Conservation (phyloP, 2,888 invertebrate genomes). For the Chaetoderma sp. region DNA sequence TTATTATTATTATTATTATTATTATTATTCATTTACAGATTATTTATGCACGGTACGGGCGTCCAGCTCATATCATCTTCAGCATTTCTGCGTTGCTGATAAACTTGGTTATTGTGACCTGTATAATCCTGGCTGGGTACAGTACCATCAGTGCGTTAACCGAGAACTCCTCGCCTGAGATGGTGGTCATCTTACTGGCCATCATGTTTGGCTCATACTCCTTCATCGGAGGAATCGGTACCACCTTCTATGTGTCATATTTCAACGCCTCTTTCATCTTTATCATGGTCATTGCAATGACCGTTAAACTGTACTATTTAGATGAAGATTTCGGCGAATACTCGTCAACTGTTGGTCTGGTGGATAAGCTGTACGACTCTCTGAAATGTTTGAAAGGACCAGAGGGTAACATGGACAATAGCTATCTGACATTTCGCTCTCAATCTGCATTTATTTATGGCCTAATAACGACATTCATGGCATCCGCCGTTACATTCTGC, state of each 20-base stretch:
- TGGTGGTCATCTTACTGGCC: slow-evolving; percentile 55
- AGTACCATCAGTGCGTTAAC: slow-evolving; percentile 51
- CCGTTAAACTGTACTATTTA: slow-evolving; percentile 42
- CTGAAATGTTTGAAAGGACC: slow-evolving; percentile 31
- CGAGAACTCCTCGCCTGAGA: slow-evolving; percentile 52
- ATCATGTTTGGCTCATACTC: slow-evolving; percentile 56
- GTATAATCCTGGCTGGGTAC: slow-evolving; percentile 50
- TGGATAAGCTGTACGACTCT: slow-evolving; percentile 19
- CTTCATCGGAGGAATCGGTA: slow-evolving; percentile 58
- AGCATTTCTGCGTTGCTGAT: slow-evolving; percentile 53
- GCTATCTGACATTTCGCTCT: slow-evolving; percentile 37
- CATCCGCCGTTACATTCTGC: slow-evolving; percentile 38
- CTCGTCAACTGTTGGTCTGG: neutral
- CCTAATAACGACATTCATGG: slow-evolving; percentile 39
- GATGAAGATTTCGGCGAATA: slow-evolving; percentile 15
- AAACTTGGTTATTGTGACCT: slow-evolving; percentile 52
- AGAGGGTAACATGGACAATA: slow-evolving; percentile 30
- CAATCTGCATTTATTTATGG: slow-evolving; percentile 33
- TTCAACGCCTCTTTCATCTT: slow-evolving; percentile 58
- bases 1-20: too few species aligned
- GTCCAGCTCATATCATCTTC: slow-evolving; percentile 51
- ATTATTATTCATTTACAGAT: too few species aligned
- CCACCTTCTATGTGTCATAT: slow-evolving; percentile 65
- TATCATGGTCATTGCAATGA: slow-evolving; percentile 45
- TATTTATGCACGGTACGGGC: slow-evolving; percentile 55